Evolutionary conservation across 2,113 vertebrate species (phyloP), one percentile per base, ranked within the genome.

Genomic region (Electrona antarctica): DNA sequence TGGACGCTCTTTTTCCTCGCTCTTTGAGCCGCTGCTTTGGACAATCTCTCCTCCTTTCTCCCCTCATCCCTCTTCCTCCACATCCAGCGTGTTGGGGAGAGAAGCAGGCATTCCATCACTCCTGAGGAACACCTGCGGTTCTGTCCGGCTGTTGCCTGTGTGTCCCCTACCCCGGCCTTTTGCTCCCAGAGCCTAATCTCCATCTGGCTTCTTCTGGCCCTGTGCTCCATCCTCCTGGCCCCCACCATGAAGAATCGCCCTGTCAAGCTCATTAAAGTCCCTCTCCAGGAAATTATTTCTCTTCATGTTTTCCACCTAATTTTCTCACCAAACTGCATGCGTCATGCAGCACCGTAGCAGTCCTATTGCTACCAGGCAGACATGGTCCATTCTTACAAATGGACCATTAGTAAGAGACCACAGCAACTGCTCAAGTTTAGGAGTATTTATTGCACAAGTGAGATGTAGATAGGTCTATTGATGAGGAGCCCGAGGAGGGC

Each of bases 261-360:
- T 89, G 87, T 91, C 90, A 88, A 79, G 85, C 87, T 93, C 89
- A 87, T 90, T 94, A 90, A 91, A 87, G 83, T 86, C 85, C 33
- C 33, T 41, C 33, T 41, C 33, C 33, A 6, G 33, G 33, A 41
- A 41, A 41, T 41, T 6, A 3, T 41, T 41, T 41, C 33, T 41
- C 5, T 41, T 6, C 33, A 41, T 21, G 33, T 4, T 4, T 41
- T 41, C 33, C 33, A 41, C 5, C 33, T 2, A 41, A 41, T 41
- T 41, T 41, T 41, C 33, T 41, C 33, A 41, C 33, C 5, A 41
- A 41, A 41, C 33, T 41, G 33, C 33, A 41, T 41, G 33, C 21
- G 21, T 21, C 21, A 21, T 21, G 21, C 21, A 21, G 21, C 33
- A 41, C 33, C 33, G 3, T 41, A 41, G 33, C 3, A 41, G 33